A percentile compares a stretch with the other conserved stretches of the same genome.
Conservation (phyloP, 2,797 vertebrate species). For the Galaxias olidus region DNA sequence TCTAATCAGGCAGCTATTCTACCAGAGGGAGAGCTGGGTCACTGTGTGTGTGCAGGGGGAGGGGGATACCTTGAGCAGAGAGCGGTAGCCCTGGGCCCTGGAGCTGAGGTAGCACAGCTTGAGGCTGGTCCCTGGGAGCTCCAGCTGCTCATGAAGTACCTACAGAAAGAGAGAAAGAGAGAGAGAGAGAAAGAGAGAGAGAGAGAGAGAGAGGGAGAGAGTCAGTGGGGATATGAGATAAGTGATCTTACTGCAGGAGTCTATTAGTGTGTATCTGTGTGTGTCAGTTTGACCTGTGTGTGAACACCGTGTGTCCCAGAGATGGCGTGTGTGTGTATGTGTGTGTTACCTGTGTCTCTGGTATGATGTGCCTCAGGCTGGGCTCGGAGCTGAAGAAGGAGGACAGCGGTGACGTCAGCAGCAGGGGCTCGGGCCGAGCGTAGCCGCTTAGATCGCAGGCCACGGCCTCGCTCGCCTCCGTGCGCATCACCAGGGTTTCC, state of each 20-base stretch:
- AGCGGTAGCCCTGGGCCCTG: constrained; percentile 83
- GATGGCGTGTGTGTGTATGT: neutral
- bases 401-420: constrained; percentile 85
- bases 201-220: neutral
- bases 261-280: neutral
- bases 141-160: constrained; percentile 89
- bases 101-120: constrained; percentile 88
- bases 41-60: too few relatives aligned
- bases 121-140: constrained; percentile 81
- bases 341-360: constrained; percentile 83
- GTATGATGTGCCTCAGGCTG: constrained; percentile 81
- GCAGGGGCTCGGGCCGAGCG: constrained; percentile 81
- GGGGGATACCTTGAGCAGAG: constrained; percentile 74
- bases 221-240: neutral
- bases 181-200: neutral
- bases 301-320: neutral
- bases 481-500: constrained; percentile 87
- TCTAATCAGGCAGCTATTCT: neutral
- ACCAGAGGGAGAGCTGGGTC: neutral
- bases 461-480: constrained; percentile 83
- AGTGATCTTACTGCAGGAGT: neutral
- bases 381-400: constrained; percentile 86
- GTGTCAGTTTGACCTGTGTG: neutral
- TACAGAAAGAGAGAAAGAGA: constrained; percentile 43
- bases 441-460: constrained; percentile 88